phyloP scores from a whole-genome alignment of 2,113 vertebrate genomes.

The Hirundichthys speculiger region DNA sequence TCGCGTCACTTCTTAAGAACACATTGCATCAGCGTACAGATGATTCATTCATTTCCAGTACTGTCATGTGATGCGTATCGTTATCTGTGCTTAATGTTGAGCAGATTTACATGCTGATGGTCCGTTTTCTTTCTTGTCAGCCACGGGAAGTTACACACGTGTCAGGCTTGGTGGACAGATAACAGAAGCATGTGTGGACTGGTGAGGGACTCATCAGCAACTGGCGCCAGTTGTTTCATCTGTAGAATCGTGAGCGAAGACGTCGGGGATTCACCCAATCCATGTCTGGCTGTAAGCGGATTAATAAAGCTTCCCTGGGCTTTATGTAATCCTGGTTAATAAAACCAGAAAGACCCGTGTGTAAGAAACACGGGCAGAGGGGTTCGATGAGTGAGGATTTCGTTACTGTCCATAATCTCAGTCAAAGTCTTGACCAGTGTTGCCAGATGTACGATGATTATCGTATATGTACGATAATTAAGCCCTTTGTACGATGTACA shows the following conservation, averaged over 20 bases:
- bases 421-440: no score
- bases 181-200: constrained; percentile 20
- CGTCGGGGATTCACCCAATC: constrained; percentile 22
- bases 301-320: constrained; percentile 25
- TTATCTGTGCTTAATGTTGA: background rate
- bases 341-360: constrained; percentile 12
- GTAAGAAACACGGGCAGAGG: constrained; percentile 1
- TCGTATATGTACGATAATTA: no score
- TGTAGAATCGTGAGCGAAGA: constrained; percentile 18
- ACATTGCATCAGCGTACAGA: constrained; percentile 2
- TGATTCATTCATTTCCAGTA: background rate
- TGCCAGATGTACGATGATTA: no score
- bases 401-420: background rate
- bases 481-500: no score
- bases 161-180: background rate
- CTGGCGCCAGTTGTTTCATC: constrained; percentile 38
- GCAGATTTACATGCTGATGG: background rate
- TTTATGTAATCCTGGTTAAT: constrained; percentile 45
- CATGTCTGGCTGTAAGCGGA: constrained; percentile 30
- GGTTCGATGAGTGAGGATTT: background rate
- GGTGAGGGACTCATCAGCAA: constrained; percentile 17
- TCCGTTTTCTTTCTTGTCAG: background rate
- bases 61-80: no score
- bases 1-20: constrained; percentile 7
- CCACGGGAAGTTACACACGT: constrained; percentile 17